A percentile compares a stretch with the other conserved stretches of the same genome.
Evolutionary conservation across 2,888 invertebrate genomes (phyloP).

Genomic region (Automeris io): DNA sequence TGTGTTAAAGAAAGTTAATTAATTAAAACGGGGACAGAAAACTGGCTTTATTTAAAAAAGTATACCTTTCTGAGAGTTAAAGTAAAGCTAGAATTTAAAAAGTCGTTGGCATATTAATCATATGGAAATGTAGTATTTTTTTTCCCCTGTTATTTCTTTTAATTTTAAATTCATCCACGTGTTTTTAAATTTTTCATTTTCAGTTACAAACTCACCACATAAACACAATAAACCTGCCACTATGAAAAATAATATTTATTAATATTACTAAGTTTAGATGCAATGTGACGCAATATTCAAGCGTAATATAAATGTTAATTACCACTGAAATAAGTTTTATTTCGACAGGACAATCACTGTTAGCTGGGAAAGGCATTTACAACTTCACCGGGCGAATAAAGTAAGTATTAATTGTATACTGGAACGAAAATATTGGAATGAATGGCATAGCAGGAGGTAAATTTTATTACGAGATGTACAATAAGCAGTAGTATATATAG

Average conservation of each 20-base stretch:
- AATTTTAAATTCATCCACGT: not conserved
- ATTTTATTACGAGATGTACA: too few relatives aligned
- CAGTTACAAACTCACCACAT: not conserved
- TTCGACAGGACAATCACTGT: too few relatives aligned
- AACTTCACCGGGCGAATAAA: too few relatives aligned
- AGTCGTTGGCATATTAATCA: not conserved
- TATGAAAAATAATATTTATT: not conserved
- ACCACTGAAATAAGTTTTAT: too few relatives aligned
- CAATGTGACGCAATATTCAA: too few relatives aligned
- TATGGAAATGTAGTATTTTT: not conserved
- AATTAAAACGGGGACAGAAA: constrained; percentile 37
- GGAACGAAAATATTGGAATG: too few relatives aligned
- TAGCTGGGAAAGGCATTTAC: too few relatives aligned
- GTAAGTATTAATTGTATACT: too few relatives aligned
- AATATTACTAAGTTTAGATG: not conserved
- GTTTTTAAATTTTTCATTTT: not conserved
- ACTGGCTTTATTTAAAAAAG: constrained; percentile 21
- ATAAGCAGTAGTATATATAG: too few relatives aligned
- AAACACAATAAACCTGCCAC: not conserved
- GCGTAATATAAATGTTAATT: too few relatives aligned
- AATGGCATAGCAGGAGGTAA: too few relatives aligned
- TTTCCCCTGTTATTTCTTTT: not conserved
- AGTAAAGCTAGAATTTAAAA: constrained; percentile 8
- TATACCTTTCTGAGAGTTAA: constrained; percentile 16
- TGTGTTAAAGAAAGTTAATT: constrained; percentile 39